These are phyloP conservation scores for Parelbella ahira DNA, from an alignment of 2,888 invertebrate species.

Conservation along the genomic window DNA sequence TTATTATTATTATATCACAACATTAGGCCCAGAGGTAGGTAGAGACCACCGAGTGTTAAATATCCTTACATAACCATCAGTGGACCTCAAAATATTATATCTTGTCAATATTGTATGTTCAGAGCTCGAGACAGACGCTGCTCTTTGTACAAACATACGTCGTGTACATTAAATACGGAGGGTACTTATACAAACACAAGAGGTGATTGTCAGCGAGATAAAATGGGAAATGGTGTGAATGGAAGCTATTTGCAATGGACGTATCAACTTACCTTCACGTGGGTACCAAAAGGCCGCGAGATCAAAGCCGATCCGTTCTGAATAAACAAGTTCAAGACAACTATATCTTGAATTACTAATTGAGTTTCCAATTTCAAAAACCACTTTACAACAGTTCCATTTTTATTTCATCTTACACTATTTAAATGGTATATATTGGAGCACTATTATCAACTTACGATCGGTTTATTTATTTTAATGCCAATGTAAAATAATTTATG, in stretches of 20 bases:
- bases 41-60: too few species aligned
- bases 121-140: too few species aligned
- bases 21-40: too few species aligned
- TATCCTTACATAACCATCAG: too few species aligned
- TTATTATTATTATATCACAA: too few species aligned
- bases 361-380: slow-evolving; percentile 34
- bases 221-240: slow-evolving; percentile 37
- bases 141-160: too few species aligned
- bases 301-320: slow-evolving; percentile 44
- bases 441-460: background rate
- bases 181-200: slow-evolving; percentile 1
- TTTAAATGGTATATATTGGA: slow-evolving; percentile 1
- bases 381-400: slow-evolving; percentile 22
- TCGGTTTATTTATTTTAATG: slow-evolving; percentile 13
- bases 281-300: slow-evolving; percentile 31
- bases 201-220: slow-evolving; percentile 29
- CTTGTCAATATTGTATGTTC: too few species aligned
- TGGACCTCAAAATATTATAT: too few species aligned
- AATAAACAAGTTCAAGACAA: slow-evolving; percentile 45
- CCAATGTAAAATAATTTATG: slow-evolving; percentile 8
- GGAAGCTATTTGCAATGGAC: slow-evolving; percentile 36
- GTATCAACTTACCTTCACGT: slow-evolving; percentile 34
- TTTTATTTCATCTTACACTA: slow-evolving; percentile 17
- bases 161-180: too few species aligned
- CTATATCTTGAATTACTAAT: slow-evolving; percentile 38